phyloP scores from a whole-genome alignment of 2,797 vertebrate species.

The Synaphobranchus kaupii region DNA sequence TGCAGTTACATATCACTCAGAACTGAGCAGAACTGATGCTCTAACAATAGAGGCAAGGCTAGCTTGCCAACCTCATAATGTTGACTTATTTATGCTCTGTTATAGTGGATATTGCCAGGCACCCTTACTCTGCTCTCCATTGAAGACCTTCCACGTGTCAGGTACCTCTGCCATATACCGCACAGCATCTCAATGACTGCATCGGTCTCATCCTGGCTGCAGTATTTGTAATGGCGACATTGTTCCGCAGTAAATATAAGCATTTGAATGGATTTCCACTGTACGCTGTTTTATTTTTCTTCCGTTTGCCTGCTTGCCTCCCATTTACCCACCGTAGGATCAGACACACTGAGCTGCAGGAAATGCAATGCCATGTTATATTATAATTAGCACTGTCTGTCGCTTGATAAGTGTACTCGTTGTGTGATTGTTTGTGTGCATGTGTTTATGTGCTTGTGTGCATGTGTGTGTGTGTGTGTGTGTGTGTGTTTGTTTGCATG shows the following conservation, averaged over 20 bases:
- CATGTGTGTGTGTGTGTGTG: not conserved
- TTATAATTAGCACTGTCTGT: not conserved
- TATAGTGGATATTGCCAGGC: not conserved
- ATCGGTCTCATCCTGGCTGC: not conserved
- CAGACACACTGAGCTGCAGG: not conserved
- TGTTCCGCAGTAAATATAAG: not conserved
- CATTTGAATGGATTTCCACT: not conserved
- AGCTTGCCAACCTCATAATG: not conserved
- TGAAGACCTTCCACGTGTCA: not conserved
- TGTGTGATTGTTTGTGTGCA: not conserved
- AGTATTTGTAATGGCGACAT: not conserved
- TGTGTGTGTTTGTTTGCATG: not conserved
- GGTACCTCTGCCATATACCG: not conserved
- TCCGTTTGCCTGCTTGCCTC: not conserved
- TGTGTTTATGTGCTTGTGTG: slow-evolving; percentile 20
- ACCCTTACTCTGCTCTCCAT: not conserved
- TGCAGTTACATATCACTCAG: not conserved
- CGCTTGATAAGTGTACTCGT: too few relatives aligned
- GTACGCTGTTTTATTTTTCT: not conserved
- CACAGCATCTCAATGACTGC: not conserved
- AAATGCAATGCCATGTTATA: not conserved
- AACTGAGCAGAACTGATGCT: not conserved
- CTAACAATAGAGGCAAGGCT: not conserved
- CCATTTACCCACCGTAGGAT: not conserved
- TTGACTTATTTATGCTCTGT: not conserved